phyloP scores from a whole-genome alignment of 2,113 vertebrate species.

The Grallaria varia region DNA sequence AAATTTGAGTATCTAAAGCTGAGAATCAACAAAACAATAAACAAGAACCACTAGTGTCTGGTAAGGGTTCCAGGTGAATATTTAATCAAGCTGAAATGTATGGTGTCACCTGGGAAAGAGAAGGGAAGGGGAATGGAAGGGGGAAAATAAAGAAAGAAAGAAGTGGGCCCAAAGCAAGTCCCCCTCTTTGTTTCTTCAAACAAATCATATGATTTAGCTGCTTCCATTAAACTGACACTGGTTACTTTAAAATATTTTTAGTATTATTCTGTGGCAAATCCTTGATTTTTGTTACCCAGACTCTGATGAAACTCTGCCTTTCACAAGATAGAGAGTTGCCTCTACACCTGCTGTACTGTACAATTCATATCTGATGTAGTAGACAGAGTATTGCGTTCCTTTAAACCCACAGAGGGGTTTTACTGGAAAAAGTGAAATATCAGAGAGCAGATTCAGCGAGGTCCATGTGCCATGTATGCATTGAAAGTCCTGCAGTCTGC shows the following conservation, averaged over 20 bases:
- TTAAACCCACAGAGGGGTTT: background rate
- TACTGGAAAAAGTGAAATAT: background rate
- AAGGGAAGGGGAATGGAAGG: background rate
- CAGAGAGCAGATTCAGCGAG: background rate
- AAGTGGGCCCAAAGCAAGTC: background rate
- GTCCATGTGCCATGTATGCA: background rate
- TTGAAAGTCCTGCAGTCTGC: background rate
- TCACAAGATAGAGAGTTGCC: background rate
- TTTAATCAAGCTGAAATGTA: background rate
- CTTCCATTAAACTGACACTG: background rate
- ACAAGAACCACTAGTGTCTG: background rate
- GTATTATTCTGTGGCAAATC: background rate
- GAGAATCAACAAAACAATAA: background rate
- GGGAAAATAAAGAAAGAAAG: no score
- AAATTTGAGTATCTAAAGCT: background rate
- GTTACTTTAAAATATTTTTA: background rate
- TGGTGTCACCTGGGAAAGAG: no score
- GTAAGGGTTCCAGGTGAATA: background rate
- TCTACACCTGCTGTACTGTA: background rate
- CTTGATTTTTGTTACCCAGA: background rate
- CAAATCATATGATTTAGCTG: background rate
- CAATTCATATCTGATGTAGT: background rate
- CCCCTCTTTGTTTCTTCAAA: background rate
- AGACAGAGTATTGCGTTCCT: fast-evolving
- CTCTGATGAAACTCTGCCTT: background rate